Base-by-base conservation (phyloP, 2,797 vertebrate genomes). In the Lepus oiostolus region DNA sequence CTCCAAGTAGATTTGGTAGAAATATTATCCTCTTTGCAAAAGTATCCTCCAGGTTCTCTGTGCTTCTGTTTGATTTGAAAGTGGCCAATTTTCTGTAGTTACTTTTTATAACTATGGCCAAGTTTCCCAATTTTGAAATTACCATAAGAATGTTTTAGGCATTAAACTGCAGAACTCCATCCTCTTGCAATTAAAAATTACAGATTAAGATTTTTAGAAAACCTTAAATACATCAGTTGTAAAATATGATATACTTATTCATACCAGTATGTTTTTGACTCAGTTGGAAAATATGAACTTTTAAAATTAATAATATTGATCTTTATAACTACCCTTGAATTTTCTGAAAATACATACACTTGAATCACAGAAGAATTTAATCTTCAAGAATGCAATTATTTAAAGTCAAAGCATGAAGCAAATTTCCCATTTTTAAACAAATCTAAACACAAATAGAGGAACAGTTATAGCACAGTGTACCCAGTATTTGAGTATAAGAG, bases 1-100 rank as follows among this genome's bases (percentile, higher is more conserved):
- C 63, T 90, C 58, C 82, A 95, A 91, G 81, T 85, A 70, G 87
- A 94, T 85, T 90, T 74, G 91, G 90, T 93, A 91, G 93, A 95
- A 95, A 96, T 35, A 83, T 71, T 74, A 63, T 95, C 35, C 60
- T 81, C 85, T 82, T 96, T 97, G 94, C 87, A 91, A 76, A 94
- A 95, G 89, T 52, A 63, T 87, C 79, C 65, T 90, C 62, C 80
- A 94, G 84, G 93, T 95, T 94, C 74, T 90, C 84, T 67, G 19
- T 32, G 67, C 86, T 88, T 97, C 95, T 95, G 91, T 97, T 96
- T 95, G 93, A 74, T 79, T 92, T 80, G 75, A 95, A 96, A 94
- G 79, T 93, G 75, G 85, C n/a, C 0, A 13, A 83, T 96, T 96
- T 97, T 95, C 87, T 95, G 89, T 88, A 95, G 93, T 92, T 96